Conservation (phyloP, 2,888 invertebrate species). For the Eupithecia centaureata region DNA sequence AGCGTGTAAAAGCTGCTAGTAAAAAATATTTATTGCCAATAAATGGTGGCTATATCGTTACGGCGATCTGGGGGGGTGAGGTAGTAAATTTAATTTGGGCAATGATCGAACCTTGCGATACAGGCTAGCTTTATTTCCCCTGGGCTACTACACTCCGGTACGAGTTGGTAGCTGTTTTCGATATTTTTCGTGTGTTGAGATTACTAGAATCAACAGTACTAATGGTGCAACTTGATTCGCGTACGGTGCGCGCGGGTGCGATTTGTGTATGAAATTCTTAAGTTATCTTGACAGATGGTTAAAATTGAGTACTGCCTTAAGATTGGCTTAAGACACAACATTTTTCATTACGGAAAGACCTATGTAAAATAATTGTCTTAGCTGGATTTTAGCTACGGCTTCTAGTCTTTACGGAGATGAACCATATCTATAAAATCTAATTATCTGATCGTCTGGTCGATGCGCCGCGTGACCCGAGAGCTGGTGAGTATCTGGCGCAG, state of each 20-base stretch:
- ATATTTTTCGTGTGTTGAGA: constrained; percentile 12
- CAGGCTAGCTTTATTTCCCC: constrained; percentile 55
- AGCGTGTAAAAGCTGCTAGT: constrained; percentile 63
- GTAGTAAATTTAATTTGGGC: constrained; percentile 75
- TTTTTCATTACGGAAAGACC: too few relatives aligned
- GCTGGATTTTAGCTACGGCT: too few relatives aligned
- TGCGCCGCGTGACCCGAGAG: too few relatives aligned
- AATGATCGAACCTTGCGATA: constrained; percentile 56
- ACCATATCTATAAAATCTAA: too few relatives aligned
- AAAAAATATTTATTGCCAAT: constrained; percentile 76
- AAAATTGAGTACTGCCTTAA: too few relatives aligned
- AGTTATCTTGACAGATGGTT: too few relatives aligned
- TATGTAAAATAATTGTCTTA: too few relatives aligned
- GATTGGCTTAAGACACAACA: too few relatives aligned
- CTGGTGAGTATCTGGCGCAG: too few relatives aligned
- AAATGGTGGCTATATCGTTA: constrained; percentile 69
- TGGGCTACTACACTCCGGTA: constrained; percentile 53
- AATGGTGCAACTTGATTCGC: background rate
- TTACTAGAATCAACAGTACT: constrained; percentile 10
- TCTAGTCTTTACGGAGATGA: too few relatives aligned
- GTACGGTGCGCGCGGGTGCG: background rate
- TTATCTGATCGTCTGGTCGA: too few relatives aligned
- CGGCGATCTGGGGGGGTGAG: constrained; percentile 62
- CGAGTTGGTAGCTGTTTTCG: constrained; percentile 19
- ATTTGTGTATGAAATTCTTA: too few relatives aligned